Conservation (phyloP, 2,797 vertebrate species). For the Sphenodon punctatus region DNA sequence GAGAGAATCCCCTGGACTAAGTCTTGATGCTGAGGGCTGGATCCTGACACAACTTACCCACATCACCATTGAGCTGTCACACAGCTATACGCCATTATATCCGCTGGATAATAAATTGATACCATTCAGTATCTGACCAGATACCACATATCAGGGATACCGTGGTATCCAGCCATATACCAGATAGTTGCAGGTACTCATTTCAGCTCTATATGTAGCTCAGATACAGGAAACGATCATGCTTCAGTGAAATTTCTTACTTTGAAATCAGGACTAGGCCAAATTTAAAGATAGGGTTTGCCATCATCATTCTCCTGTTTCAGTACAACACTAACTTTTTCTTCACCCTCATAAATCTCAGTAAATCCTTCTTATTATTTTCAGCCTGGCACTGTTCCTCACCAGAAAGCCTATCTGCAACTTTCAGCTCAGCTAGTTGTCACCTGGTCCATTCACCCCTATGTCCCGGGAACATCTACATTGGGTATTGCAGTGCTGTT, state of each 20-base stretch:
- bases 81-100: too few relatives aligned
- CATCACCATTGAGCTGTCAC: too few relatives aligned
- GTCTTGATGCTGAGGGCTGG: too few relatives aligned
- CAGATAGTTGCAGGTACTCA: too few relatives aligned
- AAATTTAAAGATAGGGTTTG: not conserved
- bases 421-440: slow-evolving; percentile 13
- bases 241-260: not conserved
- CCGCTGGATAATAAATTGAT: too few relatives aligned
- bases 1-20: too few relatives aligned
- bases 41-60: too few relatives aligned
- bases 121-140: too few relatives aligned
- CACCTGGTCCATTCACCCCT: not conserved
- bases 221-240: too few relatives aligned
- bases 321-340: not conserved
- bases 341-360: not conserved
- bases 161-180: too few relatives aligned
- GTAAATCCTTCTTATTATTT: not conserved
- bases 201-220: too few relatives aligned
- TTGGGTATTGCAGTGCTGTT: not conserved
- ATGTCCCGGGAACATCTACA: not conserved
- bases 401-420: not conserved
- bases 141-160: too few relatives aligned
- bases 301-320: not conserved
- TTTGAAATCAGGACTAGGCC: not conserved
- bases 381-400: not conserved